Evolutionary conservation across 2,888 invertebrate species (phyloP).

Genomic region (Mesorhabditis spiculigera): DNA sequence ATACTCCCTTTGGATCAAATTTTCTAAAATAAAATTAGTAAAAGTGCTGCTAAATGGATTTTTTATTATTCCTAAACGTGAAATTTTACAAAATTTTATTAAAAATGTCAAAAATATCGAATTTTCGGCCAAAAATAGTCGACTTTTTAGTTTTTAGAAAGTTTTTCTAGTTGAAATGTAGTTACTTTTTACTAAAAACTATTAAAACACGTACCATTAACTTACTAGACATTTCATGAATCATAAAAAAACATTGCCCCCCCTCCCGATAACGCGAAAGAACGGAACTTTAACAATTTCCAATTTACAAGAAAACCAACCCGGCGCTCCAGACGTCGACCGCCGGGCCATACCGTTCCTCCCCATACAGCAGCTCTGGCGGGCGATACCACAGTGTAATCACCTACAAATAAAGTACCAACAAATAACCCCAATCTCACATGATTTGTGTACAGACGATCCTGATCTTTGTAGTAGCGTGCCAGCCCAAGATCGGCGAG

Average conservation of each 20-base stretch:
- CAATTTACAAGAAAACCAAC: conserved; percentile 38
- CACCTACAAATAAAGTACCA: conserved; percentile 59
- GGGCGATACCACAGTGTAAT: conserved; percentile 97
- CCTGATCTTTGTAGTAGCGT: conserved; percentile 85
- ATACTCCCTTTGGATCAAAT: neutral
- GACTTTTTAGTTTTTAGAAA: too few relatives aligned
- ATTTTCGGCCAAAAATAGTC: too few relatives aligned
- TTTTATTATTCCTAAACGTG: too few relatives aligned
- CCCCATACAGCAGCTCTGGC: conserved; percentile 90
- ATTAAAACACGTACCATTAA: too few relatives aligned
- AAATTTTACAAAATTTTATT: too few relatives aligned
- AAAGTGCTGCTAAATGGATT: too few relatives aligned
- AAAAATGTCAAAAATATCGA: too few relatives aligned
- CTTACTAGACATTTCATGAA: too few relatives aligned
- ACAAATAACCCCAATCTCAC: conserved; percentile 57
- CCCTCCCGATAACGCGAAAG: too few relatives aligned
- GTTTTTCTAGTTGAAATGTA: too few relatives aligned
- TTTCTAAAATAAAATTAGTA: too few relatives aligned
- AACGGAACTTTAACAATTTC: neutral
- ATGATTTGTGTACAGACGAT: conserved; percentile 95
- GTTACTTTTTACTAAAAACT: too few relatives aligned
- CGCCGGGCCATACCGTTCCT: conserved; percentile 92
- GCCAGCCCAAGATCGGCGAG: conserved; percentile 97
- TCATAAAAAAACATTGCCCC: conserved; percentile 24
- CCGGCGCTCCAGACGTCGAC: conserved; percentile 99